These are phyloP conservation scores for Ormyrus nitidulus DNA, from an alignment of 2,888 invertebrate genomes.

Conservation along the genomic window DNA sequence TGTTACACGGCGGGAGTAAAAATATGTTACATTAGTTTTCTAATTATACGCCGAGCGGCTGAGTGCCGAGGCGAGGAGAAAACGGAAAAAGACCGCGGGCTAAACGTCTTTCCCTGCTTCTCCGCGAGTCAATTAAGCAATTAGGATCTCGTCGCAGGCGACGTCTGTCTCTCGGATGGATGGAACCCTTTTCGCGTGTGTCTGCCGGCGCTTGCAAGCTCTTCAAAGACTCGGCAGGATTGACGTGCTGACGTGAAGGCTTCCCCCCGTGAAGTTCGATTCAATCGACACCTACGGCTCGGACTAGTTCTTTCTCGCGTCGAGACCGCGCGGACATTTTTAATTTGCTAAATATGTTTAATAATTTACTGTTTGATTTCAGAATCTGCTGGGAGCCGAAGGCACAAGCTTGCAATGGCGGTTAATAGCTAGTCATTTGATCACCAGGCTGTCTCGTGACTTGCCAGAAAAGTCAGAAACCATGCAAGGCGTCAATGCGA, in stretches of 20 bases:
- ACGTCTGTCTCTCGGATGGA: conserved; percentile 6
- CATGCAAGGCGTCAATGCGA: conserved; percentile 76
- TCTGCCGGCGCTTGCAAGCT: neutral
- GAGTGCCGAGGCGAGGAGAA: neutral
- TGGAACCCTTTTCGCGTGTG: conserved; percentile 30
- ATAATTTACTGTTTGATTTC: conserved; percentile 58
- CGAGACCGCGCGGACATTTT: neutral
- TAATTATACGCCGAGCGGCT: neutral
- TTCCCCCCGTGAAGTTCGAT: neutral
- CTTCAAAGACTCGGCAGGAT: neutral
- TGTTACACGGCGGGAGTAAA: too few species aligned
- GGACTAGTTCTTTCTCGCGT: neutral
- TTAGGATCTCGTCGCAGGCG: conserved; percentile 31
- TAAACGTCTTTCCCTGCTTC: neutral
- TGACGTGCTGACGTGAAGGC: conserved; percentile 11
- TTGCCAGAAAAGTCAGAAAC: conserved; percentile 62
- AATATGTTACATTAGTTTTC: neutral
- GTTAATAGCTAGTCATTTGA: conserved; percentile 88
- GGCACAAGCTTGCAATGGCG: conserved; percentile 91
- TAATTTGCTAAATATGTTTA: neutral
- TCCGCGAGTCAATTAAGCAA: conserved; percentile 51
- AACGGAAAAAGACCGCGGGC: neutral
- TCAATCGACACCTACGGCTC: conserved; percentile 20
- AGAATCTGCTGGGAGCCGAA: conserved; percentile 88
- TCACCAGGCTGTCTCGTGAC: conserved; percentile 82